Evolutionary conservation across 2,797 vertebrate genomes (phyloP).

Genomic region (Gastrophryne carolinensis): DNA sequence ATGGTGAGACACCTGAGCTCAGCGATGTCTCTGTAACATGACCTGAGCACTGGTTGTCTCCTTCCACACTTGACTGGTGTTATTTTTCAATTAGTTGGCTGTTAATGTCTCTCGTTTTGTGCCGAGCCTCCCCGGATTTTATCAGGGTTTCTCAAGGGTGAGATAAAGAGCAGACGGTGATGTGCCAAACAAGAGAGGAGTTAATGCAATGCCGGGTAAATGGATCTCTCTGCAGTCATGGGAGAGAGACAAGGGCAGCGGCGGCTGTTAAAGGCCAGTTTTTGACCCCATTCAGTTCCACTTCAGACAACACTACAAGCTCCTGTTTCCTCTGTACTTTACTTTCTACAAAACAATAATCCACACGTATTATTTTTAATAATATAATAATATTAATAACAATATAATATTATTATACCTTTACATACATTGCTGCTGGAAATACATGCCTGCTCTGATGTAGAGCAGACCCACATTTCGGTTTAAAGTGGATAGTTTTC

Average conservation of each 20-base stretch:
- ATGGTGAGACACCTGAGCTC: constrained; percentile 41
- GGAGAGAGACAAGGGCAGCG: constrained; percentile 2
- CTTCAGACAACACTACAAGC: neutral
- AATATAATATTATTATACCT: too few species aligned
- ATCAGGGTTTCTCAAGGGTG: constrained; percentile 29
- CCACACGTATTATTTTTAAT: too few species aligned
- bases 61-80: constrained; percentile 19
- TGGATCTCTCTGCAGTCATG: constrained; percentile 25
- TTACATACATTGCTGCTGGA: too few species aligned
- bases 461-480: too few species aligned
- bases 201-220: neutral
- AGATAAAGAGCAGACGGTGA: neutral
- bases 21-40: constrained; percentile 37
- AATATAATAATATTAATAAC: too few species aligned
- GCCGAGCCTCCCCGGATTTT: constrained; percentile 26
- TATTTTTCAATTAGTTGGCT: constrained; percentile 45
- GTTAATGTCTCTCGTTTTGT: constrained; percentile 24
- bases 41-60: constrained; percentile 22
- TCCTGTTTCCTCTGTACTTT: neutral
- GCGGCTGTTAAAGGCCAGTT: constrained; percentile 1
- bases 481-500: too few species aligned
- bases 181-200: constrained; percentile 10
- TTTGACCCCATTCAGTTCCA: neutral
- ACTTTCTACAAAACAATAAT: neutral
- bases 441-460: too few species aligned